These are phyloP conservation scores for Drosophila oshimai DNA, from an alignment of 1,140 invertebrate species.

Conservation along the genomic window DNA sequence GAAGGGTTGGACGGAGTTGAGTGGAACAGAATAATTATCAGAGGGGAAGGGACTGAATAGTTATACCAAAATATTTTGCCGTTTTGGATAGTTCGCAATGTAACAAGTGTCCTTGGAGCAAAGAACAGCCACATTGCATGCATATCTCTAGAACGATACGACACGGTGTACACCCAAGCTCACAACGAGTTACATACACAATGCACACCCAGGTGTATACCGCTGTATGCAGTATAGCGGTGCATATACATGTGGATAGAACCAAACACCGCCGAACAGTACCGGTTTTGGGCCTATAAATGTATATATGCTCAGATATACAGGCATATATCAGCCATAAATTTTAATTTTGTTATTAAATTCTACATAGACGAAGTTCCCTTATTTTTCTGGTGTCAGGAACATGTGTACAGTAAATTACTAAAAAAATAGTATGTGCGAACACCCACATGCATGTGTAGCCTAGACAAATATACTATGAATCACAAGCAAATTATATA, in stretches of 20 bases:
- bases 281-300: neutral
- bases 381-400: neutral
- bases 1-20: no score
- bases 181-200: neutral
- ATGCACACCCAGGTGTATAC: neutral
- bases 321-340: neutral
- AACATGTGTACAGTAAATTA: neutral
- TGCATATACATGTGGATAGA: conserved; percentile 7
- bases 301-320: conserved; percentile 18
- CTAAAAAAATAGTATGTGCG: neutral
- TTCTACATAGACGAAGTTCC: conserved; percentile 15
- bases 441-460: neutral
- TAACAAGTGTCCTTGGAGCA: neutral
- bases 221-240: conserved; percentile 7
- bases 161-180: conserved; percentile 12
- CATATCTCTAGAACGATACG: neutral
- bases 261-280: neutral
- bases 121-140: neutral
- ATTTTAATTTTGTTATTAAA: conserved; percentile 41
- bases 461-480: neutral
- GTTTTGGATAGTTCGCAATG: neutral
- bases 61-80: neutral
- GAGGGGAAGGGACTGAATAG: neutral
- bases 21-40: no score
- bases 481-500: neutral